These are phyloP conservation scores for Nephrotoma guestfalica DNA, from an alignment of 2,888 invertebrate genomes.

Conservation along the genomic window DNA sequence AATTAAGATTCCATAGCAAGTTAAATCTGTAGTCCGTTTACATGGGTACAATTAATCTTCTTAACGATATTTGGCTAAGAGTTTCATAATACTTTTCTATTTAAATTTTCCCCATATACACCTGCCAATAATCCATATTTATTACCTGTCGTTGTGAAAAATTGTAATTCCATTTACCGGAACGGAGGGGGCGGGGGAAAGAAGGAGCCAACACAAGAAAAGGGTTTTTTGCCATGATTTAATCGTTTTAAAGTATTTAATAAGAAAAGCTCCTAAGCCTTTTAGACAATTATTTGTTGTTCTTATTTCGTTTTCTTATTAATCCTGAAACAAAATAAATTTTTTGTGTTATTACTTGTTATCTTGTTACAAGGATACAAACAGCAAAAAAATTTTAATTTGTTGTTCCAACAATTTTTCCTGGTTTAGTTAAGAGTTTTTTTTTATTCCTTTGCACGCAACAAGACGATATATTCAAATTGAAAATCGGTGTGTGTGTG, in stretches of 20 bases:
- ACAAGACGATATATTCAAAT: neutral
- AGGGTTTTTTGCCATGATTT: neutral
- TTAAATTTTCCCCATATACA: no score
- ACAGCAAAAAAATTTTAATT: neutral
- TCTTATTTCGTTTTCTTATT: neutral
- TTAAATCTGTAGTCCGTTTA: no score
- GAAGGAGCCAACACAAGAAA: neutral
- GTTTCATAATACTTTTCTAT: no score
- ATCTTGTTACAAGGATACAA: neutral
- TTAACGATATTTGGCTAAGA: no score
- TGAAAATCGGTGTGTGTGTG: neutral
- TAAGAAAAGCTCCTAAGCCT: neutral
- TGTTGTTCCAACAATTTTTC: neutral
- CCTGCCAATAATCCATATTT: neutral
- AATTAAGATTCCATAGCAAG: no score
- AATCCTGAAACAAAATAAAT: neutral
- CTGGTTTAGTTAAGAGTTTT: neutral
- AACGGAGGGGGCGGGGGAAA: neutral
- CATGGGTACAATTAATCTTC: no score
- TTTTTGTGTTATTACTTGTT: neutral
- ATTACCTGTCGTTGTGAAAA: neutral
- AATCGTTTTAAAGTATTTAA: neutral
- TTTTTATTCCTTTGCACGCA: neutral
- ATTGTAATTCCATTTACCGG: neutral
- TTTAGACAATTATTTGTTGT: neutral